These are phyloP conservation scores for Archocentrus centrarchus DNA, from an alignment of 2,113 vertebrate genomes.

Conservation along the genomic window DNA sequence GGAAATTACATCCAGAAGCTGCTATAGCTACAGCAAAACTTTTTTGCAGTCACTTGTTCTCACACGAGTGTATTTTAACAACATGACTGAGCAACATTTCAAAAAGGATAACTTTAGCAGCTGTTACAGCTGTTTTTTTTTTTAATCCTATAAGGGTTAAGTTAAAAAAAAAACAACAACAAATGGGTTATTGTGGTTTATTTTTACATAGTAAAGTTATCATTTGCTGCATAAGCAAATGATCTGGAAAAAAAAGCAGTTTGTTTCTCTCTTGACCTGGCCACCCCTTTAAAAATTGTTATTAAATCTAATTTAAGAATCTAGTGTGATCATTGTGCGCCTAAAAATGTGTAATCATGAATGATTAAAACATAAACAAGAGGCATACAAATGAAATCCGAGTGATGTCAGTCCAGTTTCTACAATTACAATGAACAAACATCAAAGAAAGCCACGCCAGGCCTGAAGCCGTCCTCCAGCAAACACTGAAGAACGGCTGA, in stretches of 20 bases:
- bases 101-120: no score
- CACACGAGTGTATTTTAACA: background rate
- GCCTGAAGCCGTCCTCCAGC: constrained; percentile 42
- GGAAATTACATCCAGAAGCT: background rate
- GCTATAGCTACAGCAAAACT: no score
- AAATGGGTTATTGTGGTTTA: background rate
- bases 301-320: background rate
- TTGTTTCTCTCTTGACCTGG: background rate
- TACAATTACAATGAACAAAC: constrained; percentile 46
- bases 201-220: background rate
- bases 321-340: constrained; percentile 16
- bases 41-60: no score
- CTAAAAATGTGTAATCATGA: constrained; percentile 19
- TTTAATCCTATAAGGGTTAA: background rate
- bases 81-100: no score
- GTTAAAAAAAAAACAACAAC: background rate
- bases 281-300: background rate
- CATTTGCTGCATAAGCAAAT: no score
- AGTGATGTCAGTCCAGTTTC: constrained; percentile 23
- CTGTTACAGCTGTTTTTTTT: background rate
- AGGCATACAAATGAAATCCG: constrained; percentile 27
- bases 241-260: background rate
- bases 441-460: constrained; percentile 48
- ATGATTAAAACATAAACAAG: constrained; percentile 30
- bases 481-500: constrained; percentile 17